Percentiles rank a stretch among this genome's conserved stretches.
These are phyloP conservation scores for Nothura maculosa DNA, from an alignment of 2,797 vertebrate species.

Conservation along the genomic window DNA sequence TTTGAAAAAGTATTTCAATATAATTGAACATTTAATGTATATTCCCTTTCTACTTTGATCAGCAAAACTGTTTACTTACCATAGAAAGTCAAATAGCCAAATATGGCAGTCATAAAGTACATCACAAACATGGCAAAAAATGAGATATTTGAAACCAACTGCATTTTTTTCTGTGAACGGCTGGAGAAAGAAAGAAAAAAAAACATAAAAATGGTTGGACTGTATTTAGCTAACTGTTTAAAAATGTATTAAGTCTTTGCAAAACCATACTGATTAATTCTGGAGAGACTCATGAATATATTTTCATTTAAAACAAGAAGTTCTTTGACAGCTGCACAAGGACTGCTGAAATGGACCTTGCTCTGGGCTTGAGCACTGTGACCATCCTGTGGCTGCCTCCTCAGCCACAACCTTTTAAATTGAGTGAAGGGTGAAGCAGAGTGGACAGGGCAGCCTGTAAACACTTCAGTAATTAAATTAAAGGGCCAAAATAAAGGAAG, in stretches of 20 bases:
- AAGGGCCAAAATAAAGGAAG: slow-evolving; percentile 12
- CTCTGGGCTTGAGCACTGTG: background rate
- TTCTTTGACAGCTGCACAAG: background rate
- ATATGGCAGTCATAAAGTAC: slow-evolving; percentile 95
- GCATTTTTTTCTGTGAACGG: slow-evolving; percentile 93
- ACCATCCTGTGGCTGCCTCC: background rate
- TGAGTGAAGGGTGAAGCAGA: background rate
- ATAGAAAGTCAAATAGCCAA: slow-evolving; percentile 97
- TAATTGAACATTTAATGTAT: slow-evolving; percentile 10
- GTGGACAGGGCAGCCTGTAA: background rate
- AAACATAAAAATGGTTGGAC: slow-evolving; percentile 23
- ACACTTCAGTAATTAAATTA: background rate
- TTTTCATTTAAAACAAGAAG: slow-evolving; percentile 40
- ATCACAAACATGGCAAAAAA: slow-evolving; percentile 95
- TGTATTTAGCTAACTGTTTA: slow-evolving; percentile 17
- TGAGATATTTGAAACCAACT: slow-evolving; percentile 92
- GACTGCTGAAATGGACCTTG: background rate
- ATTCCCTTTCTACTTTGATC: slow-evolving; percentile 9
- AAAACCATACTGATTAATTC: background rate
- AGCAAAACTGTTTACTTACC: slow-evolving; percentile 82
- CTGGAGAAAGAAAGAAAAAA: slow-evolving; percentile 79
- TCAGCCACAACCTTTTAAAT: background rate
- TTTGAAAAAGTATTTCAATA: slow-evolving; percentile 14
- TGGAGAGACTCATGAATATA: background rate
- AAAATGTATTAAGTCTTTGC: slow-evolving; percentile 22